A percentile compares a stretch with the other conserved stretches of the same genome.
Evolutionary conservation across 1,140 invertebrate species (phyloP).

Genomic region (Rhopalosiphum maidis): DNA sequence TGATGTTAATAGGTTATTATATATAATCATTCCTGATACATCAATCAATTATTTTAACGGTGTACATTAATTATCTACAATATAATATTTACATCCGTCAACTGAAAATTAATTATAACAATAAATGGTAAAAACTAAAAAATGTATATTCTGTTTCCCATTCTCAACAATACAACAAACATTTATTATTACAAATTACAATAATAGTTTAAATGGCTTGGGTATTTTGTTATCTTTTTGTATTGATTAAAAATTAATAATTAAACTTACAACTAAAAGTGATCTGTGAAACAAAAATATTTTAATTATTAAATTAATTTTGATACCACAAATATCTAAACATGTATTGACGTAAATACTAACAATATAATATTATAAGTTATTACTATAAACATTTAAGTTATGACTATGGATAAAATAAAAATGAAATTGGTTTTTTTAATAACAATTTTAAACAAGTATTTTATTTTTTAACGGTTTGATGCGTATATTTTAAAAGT

Average conservation of each 20-base stretch:
- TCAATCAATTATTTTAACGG: background rate
- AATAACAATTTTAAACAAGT: background rate
- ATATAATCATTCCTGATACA: background rate
- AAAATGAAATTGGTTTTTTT: background rate
- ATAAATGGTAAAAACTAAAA: background rate
- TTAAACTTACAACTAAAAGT: no score
- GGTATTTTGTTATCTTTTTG: background rate
- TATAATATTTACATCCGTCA: background rate
- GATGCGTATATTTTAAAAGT: background rate
- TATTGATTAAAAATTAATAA: no score
- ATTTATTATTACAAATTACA: background rate
- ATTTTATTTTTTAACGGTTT: background rate
- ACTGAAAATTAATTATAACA: background rate
- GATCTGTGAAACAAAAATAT: no score
- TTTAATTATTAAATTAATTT: background rate
- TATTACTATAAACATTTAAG: no score
- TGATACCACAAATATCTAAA: background rate
- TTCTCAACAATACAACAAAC: background rate
- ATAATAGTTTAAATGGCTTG: background rate
- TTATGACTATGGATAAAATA: background rate
- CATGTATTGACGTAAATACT: background rate
- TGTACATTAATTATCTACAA: background rate
- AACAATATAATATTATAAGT: background rate
- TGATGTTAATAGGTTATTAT: background rate
- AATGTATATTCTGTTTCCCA: background rate